Conservation (phyloP, 2,888 invertebrate species). For the Allophyes oxyacanthae region DNA sequence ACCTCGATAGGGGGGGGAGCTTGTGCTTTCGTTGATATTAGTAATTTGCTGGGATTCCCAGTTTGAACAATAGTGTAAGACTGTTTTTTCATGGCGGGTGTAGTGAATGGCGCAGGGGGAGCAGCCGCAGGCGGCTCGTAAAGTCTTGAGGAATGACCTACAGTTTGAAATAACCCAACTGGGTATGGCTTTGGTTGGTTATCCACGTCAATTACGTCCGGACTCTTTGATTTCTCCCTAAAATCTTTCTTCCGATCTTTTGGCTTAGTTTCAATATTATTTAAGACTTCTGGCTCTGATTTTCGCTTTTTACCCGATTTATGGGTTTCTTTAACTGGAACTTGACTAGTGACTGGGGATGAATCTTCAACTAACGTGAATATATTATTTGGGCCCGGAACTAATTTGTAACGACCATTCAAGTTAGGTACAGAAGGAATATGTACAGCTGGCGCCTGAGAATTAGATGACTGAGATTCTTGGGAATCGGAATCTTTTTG, state of each 20-base stretch:
- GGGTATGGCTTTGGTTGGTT: constrained; percentile 75
- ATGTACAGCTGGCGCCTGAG: constrained; percentile 61
- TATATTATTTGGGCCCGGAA: constrained; percentile 82
- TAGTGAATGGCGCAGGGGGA: constrained; percentile 66
- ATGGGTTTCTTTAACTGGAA: constrained; percentile 21
- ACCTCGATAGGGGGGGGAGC: constrained; percentile 57
- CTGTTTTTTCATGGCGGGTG: constrained; percentile 82
- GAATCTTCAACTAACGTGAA: constrained; percentile 77
- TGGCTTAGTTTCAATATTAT: constrained; percentile 20
- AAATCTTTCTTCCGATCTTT: constrained; percentile 31
- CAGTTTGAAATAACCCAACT: constrained; percentile 80
- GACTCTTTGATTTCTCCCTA: constrained; percentile 26
- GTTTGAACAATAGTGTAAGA: constrained; percentile 84
- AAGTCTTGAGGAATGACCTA: constrained; percentile 62
- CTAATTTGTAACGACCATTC: constrained; percentile 77
- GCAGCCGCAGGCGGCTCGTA: constrained; percentile 37
- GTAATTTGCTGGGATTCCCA: constrained; percentile 81
- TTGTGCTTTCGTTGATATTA: constrained; percentile 82
- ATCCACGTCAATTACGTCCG: constrained; percentile 63
- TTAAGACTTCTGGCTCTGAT: constrained; percentile 28
- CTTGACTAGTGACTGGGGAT: constrained; percentile 6
- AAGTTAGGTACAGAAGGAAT: constrained; percentile 71
- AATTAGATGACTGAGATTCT: constrained; percentile 33
- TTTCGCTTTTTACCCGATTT: constrained; percentile 46
- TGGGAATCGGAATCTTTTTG: constrained; percentile 18